Evolutionary conservation across 2,797 vertebrate genomes (phyloP), one percentile per base, ranked within the genome.

Genomic region (Denticeps clupeoides): DNA sequence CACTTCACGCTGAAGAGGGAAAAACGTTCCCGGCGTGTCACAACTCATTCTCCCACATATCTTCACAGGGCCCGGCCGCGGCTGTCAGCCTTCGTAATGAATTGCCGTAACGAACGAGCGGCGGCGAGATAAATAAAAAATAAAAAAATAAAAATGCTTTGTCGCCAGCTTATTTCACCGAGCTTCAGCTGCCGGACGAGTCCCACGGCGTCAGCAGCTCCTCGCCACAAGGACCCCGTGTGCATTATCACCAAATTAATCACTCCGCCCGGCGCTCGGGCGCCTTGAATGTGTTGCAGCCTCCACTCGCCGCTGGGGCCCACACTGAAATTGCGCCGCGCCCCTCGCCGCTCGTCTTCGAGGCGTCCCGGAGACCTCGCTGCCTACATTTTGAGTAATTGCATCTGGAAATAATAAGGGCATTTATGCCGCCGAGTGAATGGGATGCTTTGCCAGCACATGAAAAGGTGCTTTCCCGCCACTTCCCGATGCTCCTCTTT

Each of bases 101-200:
- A 78, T 72, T 60, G 68, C 64, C 24, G 68, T 58, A 66, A 18
- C 21, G 16, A 38, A 21, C 38, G 18, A 38, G 35, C 2, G 19
- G 35, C n/a, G 9, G 11, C 62, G 62, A 71, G 65, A 79, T 79
- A 77, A 76, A 77, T 79, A 75, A 74, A 79, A 71, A 74, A 69
- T 70, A 73, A 75, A 74, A 79, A 71, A 74, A 69, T 70, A 73
- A 73, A 79, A 79, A 72, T 73, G 72, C 75, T 69, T 69, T 71
- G 73, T 77, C 78, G 75, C 58, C 8, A 24, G 46, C 62, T 76
- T 64, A 54, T 33, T 72, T 65, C 61, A 64, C 51, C 64, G 63
- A 45, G 15, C 63, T 68, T 67, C 74, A 40, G 67, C 61, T 54
- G 63, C 57, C 57, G 51, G 52, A 64, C 70, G 73, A 59, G 35